Conservation (phyloP, 2,797 vertebrate genomes). For the Hydrocynus forskahlii region DNA sequence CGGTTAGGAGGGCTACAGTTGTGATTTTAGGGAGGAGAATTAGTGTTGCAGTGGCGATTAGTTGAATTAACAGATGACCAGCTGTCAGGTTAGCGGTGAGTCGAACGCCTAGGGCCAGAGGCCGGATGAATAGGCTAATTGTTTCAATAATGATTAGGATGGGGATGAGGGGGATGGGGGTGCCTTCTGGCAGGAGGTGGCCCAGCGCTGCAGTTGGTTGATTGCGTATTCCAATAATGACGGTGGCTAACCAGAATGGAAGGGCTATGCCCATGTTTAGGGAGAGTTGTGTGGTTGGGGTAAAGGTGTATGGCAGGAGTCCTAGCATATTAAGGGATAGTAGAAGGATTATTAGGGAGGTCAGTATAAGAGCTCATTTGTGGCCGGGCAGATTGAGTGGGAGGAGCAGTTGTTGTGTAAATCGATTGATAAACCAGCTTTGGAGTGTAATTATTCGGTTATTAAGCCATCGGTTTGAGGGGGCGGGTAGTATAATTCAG, state of each 20-base stretch:
- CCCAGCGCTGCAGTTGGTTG: slow-evolving; percentile 23
- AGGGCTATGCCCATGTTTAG: slow-evolving; percentile 30
- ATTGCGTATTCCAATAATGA: slow-evolving; percentile 43
- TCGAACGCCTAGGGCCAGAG: slow-evolving; percentile 50
- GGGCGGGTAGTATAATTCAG: accelerated
- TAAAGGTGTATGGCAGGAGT: slow-evolving; percentile 51
- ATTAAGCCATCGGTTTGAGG: accelerated
- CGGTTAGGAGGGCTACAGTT: accelerated
- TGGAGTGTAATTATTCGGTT: not conserved
- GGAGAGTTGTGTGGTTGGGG: slow-evolving; percentile 53
- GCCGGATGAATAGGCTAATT: slow-evolving; percentile 62
- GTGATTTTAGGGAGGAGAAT: accelerated
- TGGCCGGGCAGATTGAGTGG: not conserved
- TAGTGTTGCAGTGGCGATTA: not conserved
- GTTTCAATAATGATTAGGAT: slow-evolving; percentile 61
- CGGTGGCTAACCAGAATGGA: slow-evolving; percentile 26
- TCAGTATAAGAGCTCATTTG: slow-evolving; percentile 22
- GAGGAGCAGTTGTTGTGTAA: not conserved
- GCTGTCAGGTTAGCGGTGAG: slow-evolving; percentile 62
- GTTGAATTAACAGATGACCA: not conserved
- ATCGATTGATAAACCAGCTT: not conserved
- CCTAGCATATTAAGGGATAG: slow-evolving; percentile 42
- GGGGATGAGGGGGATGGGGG: not conserved
- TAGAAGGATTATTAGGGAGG: not conserved
- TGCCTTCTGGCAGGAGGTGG: slow-evolving; percentile 59